Evolutionary conservation across 2,113 vertebrate genomes (phyloP).

Genomic region (Sporophila hypoxantha): DNA sequence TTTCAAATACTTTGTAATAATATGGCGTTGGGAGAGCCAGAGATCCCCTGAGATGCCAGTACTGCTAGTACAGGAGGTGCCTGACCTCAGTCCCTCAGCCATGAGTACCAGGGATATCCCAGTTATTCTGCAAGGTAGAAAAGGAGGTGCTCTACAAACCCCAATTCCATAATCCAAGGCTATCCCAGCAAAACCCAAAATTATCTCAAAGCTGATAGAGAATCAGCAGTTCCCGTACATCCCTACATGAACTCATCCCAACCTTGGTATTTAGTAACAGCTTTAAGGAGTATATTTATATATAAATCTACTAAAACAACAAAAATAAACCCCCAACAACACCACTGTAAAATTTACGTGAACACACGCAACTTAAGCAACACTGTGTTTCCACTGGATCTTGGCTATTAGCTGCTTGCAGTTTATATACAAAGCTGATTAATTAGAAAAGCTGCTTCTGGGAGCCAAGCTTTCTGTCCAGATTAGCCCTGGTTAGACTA

Average conservation of each 20-base stretch:
- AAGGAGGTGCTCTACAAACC: background rate
- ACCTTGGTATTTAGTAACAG: background rate
- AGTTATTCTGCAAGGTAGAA: background rate
- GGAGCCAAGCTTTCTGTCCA: background rate
- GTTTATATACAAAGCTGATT: conserved; percentile 29
- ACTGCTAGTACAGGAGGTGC: background rate
- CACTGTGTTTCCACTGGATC: background rate
- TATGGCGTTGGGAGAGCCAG: background rate
- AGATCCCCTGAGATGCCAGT: conserved; percentile 7
- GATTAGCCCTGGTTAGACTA: background rate
- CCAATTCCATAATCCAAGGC: background rate
- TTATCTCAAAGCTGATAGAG: background rate
- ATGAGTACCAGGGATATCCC: background rate
- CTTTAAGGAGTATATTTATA: conserved; percentile 3
- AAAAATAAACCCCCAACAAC: background rate
- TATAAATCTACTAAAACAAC: background rate
- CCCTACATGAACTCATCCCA: conserved; percentile 28
- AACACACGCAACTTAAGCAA: conserved; percentile 11
- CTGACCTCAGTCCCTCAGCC: background rate
- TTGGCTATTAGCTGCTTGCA: background rate
- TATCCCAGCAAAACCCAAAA: background rate
- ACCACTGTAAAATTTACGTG: conserved; percentile 15
- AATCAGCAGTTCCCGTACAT: background rate
- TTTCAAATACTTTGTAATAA: background rate
- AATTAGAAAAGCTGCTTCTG: background rate